Conservation (phyloP, 1,140 invertebrate species). For the Papilio helenus region DNA sequence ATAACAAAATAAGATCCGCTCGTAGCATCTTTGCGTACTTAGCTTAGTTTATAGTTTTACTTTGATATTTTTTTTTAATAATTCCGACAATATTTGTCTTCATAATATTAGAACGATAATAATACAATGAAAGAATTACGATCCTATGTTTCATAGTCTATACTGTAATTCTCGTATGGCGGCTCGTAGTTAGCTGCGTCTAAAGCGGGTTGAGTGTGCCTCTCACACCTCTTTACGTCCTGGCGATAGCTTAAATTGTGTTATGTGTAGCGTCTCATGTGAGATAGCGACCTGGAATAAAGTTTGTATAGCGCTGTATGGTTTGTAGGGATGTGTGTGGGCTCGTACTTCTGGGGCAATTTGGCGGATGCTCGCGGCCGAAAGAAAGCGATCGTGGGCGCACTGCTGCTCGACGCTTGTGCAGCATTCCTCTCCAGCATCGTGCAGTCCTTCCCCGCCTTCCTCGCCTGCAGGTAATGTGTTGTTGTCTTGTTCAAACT, state of each 20-base stretch:
- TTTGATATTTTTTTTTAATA: not conserved
- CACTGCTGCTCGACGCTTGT: conserved; percentile 85
- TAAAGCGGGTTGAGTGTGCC: too few relatives aligned
- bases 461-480: conserved; percentile 85
- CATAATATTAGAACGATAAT: too few relatives aligned
- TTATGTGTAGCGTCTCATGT: too few relatives aligned
- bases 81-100: too few relatives aligned
- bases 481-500: not conserved
- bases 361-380: conserved; percentile 85
- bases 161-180: too few relatives aligned
- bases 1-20: not conserved
- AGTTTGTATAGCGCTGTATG: not conserved
- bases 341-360: conserved; percentile 87
- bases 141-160: too few relatives aligned
- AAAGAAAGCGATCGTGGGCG: conserved; percentile 84
- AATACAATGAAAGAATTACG: too few relatives aligned
- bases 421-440: conserved; percentile 85
- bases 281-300: too few relatives aligned
- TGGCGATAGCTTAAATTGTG: too few relatives aligned
- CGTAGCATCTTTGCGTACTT: too few relatives aligned
- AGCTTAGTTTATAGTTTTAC: not conserved
- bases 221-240: too few relatives aligned
- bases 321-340: conserved; percentile 86
- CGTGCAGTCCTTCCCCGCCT: conserved; percentile 84
- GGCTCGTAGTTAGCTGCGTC: too few relatives aligned